phyloP scores from a whole-genome alignment of 2,888 invertebrate genomes.

The Gymnosoma rotundatum region DNA sequence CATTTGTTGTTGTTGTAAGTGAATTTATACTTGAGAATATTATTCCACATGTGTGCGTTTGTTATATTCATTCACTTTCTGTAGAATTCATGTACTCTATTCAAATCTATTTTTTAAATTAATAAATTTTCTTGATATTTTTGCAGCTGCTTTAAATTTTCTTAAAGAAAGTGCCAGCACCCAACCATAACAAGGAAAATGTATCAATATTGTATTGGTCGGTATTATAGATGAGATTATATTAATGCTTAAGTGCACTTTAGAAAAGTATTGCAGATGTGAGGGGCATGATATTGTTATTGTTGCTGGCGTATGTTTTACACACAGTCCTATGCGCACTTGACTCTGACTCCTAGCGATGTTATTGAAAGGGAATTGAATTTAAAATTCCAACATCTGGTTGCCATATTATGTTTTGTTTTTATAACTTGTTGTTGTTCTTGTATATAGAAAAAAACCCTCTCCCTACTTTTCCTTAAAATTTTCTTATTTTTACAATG shows the following conservation, averaged over 20 bases:
- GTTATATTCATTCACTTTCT: background rate
- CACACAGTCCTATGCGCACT: background rate
- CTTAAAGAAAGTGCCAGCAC: constrained; percentile 42
- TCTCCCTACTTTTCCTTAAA: background rate
- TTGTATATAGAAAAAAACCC: background rate
- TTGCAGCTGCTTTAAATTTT: constrained; percentile 51
- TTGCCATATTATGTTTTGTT: constrained; percentile 71
- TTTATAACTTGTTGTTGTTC: constrained; percentile 3
- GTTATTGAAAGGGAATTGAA: constrained; percentile 34
- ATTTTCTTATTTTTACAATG: constrained; percentile 28
- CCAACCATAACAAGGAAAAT: background rate
- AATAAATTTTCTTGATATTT: constrained; percentile 29
- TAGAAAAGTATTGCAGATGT: constrained; percentile 3
- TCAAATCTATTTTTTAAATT: background rate
- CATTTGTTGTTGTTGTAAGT: background rate
- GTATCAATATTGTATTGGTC: constrained; percentile 37
- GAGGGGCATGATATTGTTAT: background rate
- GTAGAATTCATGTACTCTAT: constrained; percentile 24
- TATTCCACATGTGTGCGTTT: constrained; percentile 15
- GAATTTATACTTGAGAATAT: constrained; percentile 30
- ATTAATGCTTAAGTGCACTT: constrained; percentile 23
- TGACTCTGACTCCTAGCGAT: constrained; percentile 34
- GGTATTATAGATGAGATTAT: background rate
- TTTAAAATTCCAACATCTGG: constrained; percentile 71
- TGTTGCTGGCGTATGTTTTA: background rate